Evolutionary conservation across 2,888 invertebrate species (phyloP).

Genomic region (Clivina fossor): DNA sequence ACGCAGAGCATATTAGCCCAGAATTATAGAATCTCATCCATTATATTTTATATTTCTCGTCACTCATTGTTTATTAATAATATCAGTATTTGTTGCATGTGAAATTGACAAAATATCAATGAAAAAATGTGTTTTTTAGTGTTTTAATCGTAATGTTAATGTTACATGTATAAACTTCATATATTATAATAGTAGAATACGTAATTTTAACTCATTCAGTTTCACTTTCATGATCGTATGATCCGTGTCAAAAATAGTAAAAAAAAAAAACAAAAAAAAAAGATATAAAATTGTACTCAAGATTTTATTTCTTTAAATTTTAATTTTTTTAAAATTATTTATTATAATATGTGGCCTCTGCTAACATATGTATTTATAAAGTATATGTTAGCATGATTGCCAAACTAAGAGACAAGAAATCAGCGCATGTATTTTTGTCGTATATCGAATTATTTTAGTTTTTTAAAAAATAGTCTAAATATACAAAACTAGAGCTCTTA

Average conservation of each 20-base stretch:
- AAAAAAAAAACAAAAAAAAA: too few species aligned
- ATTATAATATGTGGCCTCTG: too few species aligned
- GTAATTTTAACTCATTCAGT: too few species aligned
- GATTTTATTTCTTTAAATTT: too few species aligned
- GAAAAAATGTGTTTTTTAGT: neutral
- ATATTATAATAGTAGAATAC: neutral
- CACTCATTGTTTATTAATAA: neutral
- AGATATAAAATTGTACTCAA: too few species aligned
- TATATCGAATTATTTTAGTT: constrained; percentile 11
- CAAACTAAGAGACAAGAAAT: too few species aligned
- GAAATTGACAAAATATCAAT: neutral
- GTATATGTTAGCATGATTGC: too few species aligned
- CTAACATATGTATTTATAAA: too few species aligned
- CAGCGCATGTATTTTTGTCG: neutral
- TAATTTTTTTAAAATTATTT: too few species aligned
- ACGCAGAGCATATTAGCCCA: neutral
- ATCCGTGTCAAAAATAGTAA: neutral
- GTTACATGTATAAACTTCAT: constrained; percentile 17
- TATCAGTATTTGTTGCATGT: constrained; percentile 1
- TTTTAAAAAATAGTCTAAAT: neutral
- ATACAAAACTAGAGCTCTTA: constrained; percentile 12
- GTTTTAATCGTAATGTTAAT: constrained; percentile 5
- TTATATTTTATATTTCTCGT: neutral
- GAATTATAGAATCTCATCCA: neutral
- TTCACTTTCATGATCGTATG: neutral